Evolutionary conservation across 1,140 invertebrate species (phyloP).

Genomic region (Hydropsyche tenuis): DNA sequence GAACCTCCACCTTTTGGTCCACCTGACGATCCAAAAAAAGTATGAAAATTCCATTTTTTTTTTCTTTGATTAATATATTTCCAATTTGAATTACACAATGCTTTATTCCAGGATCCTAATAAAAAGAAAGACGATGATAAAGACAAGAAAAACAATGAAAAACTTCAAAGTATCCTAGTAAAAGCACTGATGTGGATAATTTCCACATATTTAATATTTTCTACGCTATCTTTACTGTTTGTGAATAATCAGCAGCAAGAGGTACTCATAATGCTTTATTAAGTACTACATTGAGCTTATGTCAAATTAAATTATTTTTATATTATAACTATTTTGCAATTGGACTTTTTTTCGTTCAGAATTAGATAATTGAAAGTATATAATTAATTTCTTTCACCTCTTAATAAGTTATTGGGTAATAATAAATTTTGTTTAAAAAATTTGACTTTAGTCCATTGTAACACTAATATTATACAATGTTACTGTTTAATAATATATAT

Average conservation of each 20-base stretch:
- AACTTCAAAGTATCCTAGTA: not conserved
- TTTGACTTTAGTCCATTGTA: no score
- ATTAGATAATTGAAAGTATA: no score
- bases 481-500: no score
- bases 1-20: slow-evolving; percentile 46
- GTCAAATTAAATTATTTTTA: not conserved
- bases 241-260: slow-evolving; percentile 77
- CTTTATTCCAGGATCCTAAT: slow-evolving; percentile 21
- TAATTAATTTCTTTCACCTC: no score
- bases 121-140: slow-evolving; percentile 41
- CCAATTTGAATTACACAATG: slow-evolving; percentile 4
- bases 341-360: not conserved
- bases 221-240: slow-evolving; percentile 72
- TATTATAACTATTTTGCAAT: not conserved
- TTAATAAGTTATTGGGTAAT: no score
- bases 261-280: slow-evolving; percentile 57
- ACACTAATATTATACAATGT: no score
- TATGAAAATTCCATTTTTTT: slow-evolving; percentile 26
- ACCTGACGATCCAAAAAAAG: slow-evolving; percentile 34
- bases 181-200: slow-evolving; percentile 78
- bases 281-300: not conserved
- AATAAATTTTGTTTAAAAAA: no score
- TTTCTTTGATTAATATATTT: not conserved
- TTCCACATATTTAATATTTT: slow-evolving; percentile 74
- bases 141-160: not conserved